Base-by-base conservation (phyloP, 2,797 vertebrate genomes). In the Acanthiza pusilla region DNA sequence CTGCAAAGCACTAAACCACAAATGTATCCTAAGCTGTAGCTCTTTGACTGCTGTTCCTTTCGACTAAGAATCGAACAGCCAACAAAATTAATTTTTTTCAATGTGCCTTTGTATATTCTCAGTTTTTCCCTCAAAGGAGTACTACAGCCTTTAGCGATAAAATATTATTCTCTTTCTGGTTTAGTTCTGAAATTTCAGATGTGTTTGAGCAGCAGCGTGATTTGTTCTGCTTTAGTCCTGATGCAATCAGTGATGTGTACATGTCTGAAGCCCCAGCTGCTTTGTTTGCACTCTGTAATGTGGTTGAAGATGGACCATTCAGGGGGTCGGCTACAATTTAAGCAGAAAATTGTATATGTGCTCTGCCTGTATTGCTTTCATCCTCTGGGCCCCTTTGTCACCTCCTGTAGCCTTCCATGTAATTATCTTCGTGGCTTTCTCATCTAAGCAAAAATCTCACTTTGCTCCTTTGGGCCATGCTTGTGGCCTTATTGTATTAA, bases 391-490 rank as follows among this genome's bases (percentile, higher is more conserved):
- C 40, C 25, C 62, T 86, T 81, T 3, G 7, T 88, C 58, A 62
- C 80, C 70, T 91, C 73, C 27, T 55, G 32, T 60, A 75, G 73
- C 55, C 29, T 91, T 84, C 47, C 26, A 25, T 11, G 0, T 50
- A 58, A 43, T 7, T 76, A 57, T 83, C 77, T 76, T 86, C 14
- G 27, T 77, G 47, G 4, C 7, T 7, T 89, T 93, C 30, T 79
- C 62, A n/a, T 96, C 88, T 92, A 81, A 94, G 93, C 94, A 91
- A 66, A 91, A 93, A 84, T 91, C 77, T 81, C 76, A 29, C 27
- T 1, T 67, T 94, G 77, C 58, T 96, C 61, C 54, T 72, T 96
- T 79, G 95, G 90, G 78, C 87, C 8, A 10, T 75, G 84, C 92
- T 88, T 92, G 19, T 78, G 71, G 60, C 73, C 76, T 80, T 84